These are phyloP conservation scores for Scelioninae gen. 2 DNA, from an alignment of 2,888 invertebrate genomes.

Conservation along the genomic window DNA sequence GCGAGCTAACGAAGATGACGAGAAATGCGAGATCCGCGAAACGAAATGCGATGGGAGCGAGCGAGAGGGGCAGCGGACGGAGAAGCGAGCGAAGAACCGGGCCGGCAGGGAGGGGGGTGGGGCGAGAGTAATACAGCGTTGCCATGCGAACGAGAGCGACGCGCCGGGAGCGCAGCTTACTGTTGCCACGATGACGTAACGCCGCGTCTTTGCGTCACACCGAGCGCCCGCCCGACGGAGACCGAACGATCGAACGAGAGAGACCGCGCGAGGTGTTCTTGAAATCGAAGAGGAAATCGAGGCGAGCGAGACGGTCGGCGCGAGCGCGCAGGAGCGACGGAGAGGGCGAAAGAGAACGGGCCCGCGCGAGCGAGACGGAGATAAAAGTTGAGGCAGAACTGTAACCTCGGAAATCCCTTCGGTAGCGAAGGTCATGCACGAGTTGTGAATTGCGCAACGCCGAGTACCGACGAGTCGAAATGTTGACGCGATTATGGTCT, in stretches of 20 bases:
- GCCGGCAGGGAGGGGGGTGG: constrained; percentile 11
- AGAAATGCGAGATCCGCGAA: neutral
- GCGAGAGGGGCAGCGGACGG: neutral
- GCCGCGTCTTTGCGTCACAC: constrained; percentile 71
- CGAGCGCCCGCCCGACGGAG: constrained; percentile 34
- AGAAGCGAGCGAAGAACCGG: neutral
- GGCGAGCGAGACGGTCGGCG: constrained; percentile 2
- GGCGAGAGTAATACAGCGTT: constrained; percentile 66
- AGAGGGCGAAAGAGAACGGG: constrained; percentile 34
- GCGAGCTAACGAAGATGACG: constrained; percentile 5
- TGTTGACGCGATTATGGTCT: constrained; percentile 53
- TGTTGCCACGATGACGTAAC: constrained; percentile 71
- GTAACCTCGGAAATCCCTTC: constrained; percentile 58
- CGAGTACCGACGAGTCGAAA: constrained; percentile 47
- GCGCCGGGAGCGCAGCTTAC: constrained; percentile 59
- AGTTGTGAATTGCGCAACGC: constrained; percentile 54
- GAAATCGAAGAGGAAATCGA: constrained; percentile 37
- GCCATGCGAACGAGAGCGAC: constrained; percentile 70
- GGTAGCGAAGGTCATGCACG: constrained; percentile 56
- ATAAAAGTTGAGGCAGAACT: constrained; percentile 61
- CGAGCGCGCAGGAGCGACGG: constrained; percentile 9
- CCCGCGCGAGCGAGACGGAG: constrained; percentile 40
- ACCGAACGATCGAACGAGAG: constrained; percentile 31
- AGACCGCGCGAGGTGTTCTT: constrained; percentile 53
- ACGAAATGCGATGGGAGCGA: constrained; percentile 4